These are phyloP conservation scores for Globia sparganii DNA, from an alignment of 2,888 invertebrate genomes.

Conservation along the genomic window DNA sequence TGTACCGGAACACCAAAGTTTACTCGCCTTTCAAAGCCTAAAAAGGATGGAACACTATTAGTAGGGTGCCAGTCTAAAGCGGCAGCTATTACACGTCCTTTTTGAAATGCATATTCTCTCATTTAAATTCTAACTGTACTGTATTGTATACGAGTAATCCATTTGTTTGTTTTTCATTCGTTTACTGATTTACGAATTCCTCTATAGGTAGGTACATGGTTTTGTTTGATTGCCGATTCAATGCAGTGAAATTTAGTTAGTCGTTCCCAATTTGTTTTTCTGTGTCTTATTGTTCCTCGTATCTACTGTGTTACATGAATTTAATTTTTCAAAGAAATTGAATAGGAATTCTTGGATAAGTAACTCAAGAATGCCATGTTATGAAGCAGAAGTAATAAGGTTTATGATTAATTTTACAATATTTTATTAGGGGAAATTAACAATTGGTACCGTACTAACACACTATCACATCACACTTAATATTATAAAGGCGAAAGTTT, in stretches of 20 bases:
- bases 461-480: too few species aligned
- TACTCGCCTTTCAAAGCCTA: conserved; percentile 42
- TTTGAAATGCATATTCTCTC: not conserved
- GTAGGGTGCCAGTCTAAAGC: not conserved
- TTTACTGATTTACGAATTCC: not conserved
- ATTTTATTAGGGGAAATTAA: not conserved
- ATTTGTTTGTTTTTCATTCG: not conserved
- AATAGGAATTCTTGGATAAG: not conserved
- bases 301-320: not conserved
- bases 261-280: too few species aligned
- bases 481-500: too few species aligned
- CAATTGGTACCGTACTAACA: not conserved
- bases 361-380: not conserved
- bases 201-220: not conserved
- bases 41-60: conserved; percentile 30
- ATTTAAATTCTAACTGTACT: not conserved
- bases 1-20: conserved; percentile 45
- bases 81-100: conserved; percentile 16
- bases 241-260: not conserved
- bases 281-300: not conserved
- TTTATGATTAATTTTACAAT: not conserved
- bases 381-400: not conserved
- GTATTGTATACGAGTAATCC: not conserved
- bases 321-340: not conserved
- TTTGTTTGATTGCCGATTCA: not conserved